phyloP scores from a whole-genome alignment of 1,140 invertebrate species.

The Popillia japonica region DNA sequence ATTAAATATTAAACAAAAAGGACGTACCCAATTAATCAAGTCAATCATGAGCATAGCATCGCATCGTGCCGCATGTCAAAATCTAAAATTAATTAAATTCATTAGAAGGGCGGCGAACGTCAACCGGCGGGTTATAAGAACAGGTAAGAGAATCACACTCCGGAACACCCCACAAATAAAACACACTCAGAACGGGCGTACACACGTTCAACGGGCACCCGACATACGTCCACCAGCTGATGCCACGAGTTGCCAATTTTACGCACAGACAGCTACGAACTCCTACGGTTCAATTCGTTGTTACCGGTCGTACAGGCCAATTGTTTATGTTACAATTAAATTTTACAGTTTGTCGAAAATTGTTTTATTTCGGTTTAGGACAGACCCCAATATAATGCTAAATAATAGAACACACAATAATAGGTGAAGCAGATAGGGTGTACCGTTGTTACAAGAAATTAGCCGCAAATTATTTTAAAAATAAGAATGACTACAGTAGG shows the following conservation, averaged over 20 bases:
- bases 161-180: constrained; percentile 46
- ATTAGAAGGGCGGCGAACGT: constrained; percentile 21
- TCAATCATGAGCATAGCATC: background rate
- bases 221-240: constrained; percentile 48
- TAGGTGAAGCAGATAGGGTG: too few species aligned
- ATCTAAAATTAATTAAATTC: constrained; percentile 38
- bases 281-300: constrained; percentile 34
- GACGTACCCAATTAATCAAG: constrained; percentile 11
- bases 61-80: constrained; percentile 5
- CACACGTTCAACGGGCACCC: constrained; percentile 13
- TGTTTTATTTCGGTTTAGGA: background rate
- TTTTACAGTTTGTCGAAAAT: constrained; percentile 38
- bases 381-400: background rate
- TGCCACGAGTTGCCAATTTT: constrained; percentile 48
- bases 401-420: background rate
- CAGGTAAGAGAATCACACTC: constrained; percentile 40
- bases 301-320: constrained; percentile 34
- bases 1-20: constrained; percentile 16
- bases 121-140: constrained; percentile 15
- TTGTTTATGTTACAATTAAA: constrained; percentile 45
- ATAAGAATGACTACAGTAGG: too few species aligned
- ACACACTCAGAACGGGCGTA: background rate
- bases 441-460: too few species aligned
- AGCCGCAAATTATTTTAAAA: too few species aligned
- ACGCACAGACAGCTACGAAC: constrained; percentile 43